Evolutionary conservation across 2,113 vertebrate genomes (phyloP).

Genomic region (Chauna torquata): DNA sequence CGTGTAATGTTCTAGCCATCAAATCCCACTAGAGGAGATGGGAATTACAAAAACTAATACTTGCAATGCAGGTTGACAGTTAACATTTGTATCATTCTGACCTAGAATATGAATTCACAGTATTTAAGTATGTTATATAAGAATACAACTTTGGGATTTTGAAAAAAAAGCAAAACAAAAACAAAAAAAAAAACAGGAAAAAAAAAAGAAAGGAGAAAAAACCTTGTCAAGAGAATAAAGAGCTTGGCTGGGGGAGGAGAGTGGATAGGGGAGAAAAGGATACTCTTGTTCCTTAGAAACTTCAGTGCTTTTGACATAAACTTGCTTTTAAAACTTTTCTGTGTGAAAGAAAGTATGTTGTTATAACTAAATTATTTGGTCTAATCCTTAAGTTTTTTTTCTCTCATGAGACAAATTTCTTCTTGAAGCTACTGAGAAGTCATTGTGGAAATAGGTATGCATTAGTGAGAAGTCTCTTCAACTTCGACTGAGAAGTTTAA

Average conservation of each 20-base stretch:
- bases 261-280: not conserved
- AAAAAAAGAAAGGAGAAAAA: not conserved
- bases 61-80: not conserved
- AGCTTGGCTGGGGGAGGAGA: not conserved
- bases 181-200: not conserved
- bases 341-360: not conserved
- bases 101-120: not conserved
- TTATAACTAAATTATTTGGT: not conserved
- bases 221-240: not conserved
- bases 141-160: not conserved
- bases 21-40: not conserved
- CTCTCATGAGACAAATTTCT: not conserved
- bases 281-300: conserved; percentile 43
- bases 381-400: not conserved
- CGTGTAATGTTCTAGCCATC: not conserved
- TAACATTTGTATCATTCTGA: not conserved
- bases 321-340: not conserved
- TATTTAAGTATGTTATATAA: not conserved
- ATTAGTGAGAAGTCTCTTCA: not conserved
- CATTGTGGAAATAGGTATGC: not conserved
- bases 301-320: conserved; percentile 55
- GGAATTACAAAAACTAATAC: not conserved
- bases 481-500: not conserved
- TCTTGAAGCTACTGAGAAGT: not conserved
- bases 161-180: not conserved